Percentiles rank a stretch among this genome's conserved stretches.
These are phyloP conservation scores for Rousettus madagascariensis DNA, from an alignment of 2,797 vertebrate genomes.

Conservation along the genomic window DNA sequence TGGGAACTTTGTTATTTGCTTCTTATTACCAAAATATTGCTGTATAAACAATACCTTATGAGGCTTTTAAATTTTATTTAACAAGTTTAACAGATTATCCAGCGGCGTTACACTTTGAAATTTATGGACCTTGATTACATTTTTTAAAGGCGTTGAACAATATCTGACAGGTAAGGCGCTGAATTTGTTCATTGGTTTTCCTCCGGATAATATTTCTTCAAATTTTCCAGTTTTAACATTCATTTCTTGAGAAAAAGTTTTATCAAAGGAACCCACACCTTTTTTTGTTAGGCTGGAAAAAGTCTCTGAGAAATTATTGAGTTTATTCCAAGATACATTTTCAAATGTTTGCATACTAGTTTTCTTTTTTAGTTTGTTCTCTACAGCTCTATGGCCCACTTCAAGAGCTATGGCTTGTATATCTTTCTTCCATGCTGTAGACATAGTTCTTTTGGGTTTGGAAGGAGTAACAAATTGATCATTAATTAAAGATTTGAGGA, in stretches of 20 bases:
- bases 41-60: background rate
- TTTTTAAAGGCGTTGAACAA: conserved; percentile 37
- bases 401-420: background rate
- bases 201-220: background rate
- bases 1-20: background rate
- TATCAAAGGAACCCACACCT: background rate
- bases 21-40: background rate
- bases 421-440: background rate
- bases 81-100: conserved; percentile 48
- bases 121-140: background rate
- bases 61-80: background rate
- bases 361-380: conserved; percentile 18
- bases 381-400: background rate
- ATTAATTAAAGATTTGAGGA: conserved; percentile 38
- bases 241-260: conserved; percentile 40
- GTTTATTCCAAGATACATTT: background rate
- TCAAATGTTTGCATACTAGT: background rate
- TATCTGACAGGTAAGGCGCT: background rate
- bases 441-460: background rate
- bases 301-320: background rate
- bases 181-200: background rate
- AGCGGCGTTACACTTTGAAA: conserved; percentile 48
- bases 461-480: background rate
- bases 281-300: conserved; percentile 22
- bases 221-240: background rate